Conservation (phyloP, 1,140 invertebrate genomes). For the Plectrocnemia conspersa region DNA sequence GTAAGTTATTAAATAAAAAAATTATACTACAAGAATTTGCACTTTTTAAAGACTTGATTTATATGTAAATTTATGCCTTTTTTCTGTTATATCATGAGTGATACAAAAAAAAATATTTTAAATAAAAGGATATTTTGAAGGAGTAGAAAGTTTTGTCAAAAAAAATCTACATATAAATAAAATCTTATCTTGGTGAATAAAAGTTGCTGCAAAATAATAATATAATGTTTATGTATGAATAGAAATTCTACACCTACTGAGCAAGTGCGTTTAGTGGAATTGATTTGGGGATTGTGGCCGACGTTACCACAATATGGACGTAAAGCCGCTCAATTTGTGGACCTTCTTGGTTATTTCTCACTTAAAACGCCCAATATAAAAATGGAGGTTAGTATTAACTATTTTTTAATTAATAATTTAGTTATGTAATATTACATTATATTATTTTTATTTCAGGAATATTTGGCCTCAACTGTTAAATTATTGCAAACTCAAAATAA, state of each 20-base stretch:
- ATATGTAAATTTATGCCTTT: no score
- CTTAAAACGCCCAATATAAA: slow-evolving; percentile 67
- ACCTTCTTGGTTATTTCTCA: slow-evolving; percentile 89
- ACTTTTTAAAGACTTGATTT: slow-evolving; percentile 75
- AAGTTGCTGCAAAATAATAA: no score
- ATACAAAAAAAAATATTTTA: no score
- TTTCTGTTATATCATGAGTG: no score
- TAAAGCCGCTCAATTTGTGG: slow-evolving; percentile 94
- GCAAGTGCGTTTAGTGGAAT: slow-evolving; percentile 73
- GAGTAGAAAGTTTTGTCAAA: no score
- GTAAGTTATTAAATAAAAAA: slow-evolving; percentile 59
- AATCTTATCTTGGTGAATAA: no score
- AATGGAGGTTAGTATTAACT: slow-evolving; percentile 44
- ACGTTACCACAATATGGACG: slow-evolving; percentile 84
- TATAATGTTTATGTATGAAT: no score
- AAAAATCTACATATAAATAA: no score
- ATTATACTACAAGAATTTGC: slow-evolving; percentile 73
- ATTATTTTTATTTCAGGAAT: slow-evolving; percentile 50
- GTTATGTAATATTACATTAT: background rate
- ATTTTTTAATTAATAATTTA: background rate
- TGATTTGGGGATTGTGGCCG: slow-evolving; percentile 90
- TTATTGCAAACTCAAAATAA: slow-evolving; percentile 85
- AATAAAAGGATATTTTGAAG: no score
- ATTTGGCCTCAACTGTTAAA: slow-evolving; percentile 80
- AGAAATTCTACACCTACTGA: slow-evolving; percentile 71